Percentiles rank a stretch among this genome's conserved stretches.
Conservation (phyloP, 2,888 invertebrate species). For the Acleris sparsana region DNA sequence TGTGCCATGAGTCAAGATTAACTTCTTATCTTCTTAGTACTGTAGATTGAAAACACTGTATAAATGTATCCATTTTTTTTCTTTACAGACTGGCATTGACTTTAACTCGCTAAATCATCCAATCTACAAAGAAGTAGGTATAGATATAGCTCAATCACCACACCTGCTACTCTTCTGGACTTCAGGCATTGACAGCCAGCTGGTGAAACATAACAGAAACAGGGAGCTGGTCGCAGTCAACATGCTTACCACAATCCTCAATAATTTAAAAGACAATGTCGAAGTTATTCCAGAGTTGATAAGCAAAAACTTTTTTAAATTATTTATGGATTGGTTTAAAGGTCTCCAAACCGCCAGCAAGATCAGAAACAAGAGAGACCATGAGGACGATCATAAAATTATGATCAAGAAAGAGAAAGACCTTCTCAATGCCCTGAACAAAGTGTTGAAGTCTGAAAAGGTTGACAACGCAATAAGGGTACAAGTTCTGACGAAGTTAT, state of each 20-base stretch:
- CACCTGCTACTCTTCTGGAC: constrained; percentile 83
- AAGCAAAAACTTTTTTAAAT: constrained; percentile 85
- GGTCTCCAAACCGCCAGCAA: constrained; percentile 82
- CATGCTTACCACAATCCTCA: constrained; percentile 82
- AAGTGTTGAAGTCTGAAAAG: constrained; percentile 74
- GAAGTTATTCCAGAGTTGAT: constrained; percentile 82
- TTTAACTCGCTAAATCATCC: constrained; percentile 85
- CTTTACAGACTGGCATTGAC: constrained; percentile 83
- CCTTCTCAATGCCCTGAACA: constrained; percentile 77
- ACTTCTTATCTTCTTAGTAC: no score
- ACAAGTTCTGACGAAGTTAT: constrained; percentile 84
- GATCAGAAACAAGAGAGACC: constrained; percentile 77
- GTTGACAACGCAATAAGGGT: constrained; percentile 81
- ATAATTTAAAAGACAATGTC: constrained; percentile 72
- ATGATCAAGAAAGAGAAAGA: constrained; percentile 83
- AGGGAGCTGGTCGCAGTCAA: constrained; percentile 85
- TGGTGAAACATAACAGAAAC: constrained; percentile 78
- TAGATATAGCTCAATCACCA: constrained; percentile 78
- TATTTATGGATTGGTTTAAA: constrained; percentile 86
- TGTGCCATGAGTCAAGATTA: no score
- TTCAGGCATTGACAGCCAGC: constrained; percentile 73
- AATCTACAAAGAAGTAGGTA: constrained; percentile 84
- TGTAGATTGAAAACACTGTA: background rate
- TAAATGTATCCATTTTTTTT: constrained; percentile 25
- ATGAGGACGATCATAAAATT: constrained; percentile 76